Base-by-base conservation (phyloP, 2,113 vertebrate species). In the Pontoporia blainvillei region DNA sequence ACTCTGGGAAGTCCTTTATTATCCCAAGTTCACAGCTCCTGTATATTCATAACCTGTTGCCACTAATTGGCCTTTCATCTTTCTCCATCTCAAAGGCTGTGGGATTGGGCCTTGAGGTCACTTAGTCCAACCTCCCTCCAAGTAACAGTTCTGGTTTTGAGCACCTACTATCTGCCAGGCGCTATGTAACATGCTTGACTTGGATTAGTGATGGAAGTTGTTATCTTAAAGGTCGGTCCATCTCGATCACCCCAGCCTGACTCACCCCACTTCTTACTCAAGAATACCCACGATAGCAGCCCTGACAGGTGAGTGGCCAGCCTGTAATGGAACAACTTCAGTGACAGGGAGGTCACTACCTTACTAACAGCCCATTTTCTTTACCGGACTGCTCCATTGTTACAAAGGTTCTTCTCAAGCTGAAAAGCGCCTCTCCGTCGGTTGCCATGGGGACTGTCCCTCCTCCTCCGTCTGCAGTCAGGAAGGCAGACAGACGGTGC, bases 1-100 rank as follows among this genome's bases (percentile, higher is more conserved):
- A 87, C 97, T 97, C 98, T 98, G 97, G 97, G 98, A 98, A 97
- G 88, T 93, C 83, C 83, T 96, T 84, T 62, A 62, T 96, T 81
- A 95, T 62, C 79, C 84, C n/a, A 29, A 11, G 39, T 73, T 96
- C 95, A 89, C 83, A 84, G 95, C 49, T 91, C 79, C 86, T 96
- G 94, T 91, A 95, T 97, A 94, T 96, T 95, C 69, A 93, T 93
- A 94, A 97, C 95, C 95, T 96, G 96, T 97, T 94, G 95, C 94
- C 57, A n/a, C 31, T n/a, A 14, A 72, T 36, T 59, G 82, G 49
- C 88, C 93, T 86, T 90, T 95, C 57, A 17, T 91, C 72, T 91
- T 67, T 76, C 72, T 86, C 82, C 71, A 64, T 59, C 23, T 36
- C 69, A 4, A 54, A 81, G 91, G 78, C 89, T n/a, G 61, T 25